These are phyloP conservation scores for Aleadryas rufinucha DNA, from an alignment of 2,113 vertebrate species.

Conservation along the genomic window DNA sequence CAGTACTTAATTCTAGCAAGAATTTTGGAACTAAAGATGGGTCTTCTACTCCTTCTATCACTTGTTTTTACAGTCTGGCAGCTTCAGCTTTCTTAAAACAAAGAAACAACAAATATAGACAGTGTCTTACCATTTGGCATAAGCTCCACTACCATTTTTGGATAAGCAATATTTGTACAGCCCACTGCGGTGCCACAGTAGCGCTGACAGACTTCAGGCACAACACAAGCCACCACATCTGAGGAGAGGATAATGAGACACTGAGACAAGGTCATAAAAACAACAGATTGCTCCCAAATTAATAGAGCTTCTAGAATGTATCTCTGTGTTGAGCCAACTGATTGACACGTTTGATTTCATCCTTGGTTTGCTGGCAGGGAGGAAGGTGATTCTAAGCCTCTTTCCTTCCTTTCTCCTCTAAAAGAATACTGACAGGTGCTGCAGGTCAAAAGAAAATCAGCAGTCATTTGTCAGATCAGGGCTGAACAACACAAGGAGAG, in stretches of 20 bases:
- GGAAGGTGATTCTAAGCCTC: background rate
- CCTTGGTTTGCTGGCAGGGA: background rate
- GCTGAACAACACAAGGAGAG: background rate
- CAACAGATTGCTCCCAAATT: background rate
- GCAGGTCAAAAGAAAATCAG: background rate
- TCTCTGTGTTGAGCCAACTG: background rate
- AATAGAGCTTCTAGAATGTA: background rate
- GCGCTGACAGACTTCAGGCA: constrained; percentile 72
- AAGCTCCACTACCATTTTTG: constrained; percentile 88
- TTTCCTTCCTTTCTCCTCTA: background rate
- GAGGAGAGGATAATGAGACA: background rate
- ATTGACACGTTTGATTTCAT: background rate
- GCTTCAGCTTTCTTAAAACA: background rate
- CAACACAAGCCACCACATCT: constrained; percentile 88
- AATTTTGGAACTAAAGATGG: background rate
- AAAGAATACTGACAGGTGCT: background rate
- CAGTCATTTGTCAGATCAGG: background rate
- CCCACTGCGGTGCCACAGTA: constrained; percentile 83
- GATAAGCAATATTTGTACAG: constrained; percentile 92
- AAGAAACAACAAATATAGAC: background rate
- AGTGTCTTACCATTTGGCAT: constrained; percentile 87
- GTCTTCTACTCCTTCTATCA: background rate
- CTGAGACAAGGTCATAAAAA: background rate
- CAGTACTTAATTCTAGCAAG: background rate
- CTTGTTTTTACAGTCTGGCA: background rate